Percentiles rank a stretch among this genome's conserved stretches.
These are phyloP conservation scores for Formicarius rufipectus DNA, from an alignment of 2,113 vertebrate genomes.

Conservation along the genomic window DNA sequence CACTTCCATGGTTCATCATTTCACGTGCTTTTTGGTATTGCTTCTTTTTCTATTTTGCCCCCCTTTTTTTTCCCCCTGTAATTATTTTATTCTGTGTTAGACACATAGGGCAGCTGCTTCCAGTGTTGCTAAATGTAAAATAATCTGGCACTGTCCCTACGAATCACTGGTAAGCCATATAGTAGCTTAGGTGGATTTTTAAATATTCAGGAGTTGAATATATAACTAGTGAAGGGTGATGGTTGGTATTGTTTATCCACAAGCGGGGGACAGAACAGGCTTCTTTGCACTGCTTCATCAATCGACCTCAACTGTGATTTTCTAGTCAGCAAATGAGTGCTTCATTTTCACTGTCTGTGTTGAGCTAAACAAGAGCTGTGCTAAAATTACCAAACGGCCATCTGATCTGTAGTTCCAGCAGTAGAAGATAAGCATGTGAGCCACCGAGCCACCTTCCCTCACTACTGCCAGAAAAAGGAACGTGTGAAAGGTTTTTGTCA, in stretches of 20 bases:
- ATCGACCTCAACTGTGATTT: conserved; percentile 80
- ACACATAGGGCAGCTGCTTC: conserved; percentile 35
- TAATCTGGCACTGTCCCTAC: conserved; percentile 40
- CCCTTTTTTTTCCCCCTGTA: neutral
- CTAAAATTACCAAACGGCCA: conserved; percentile 65
- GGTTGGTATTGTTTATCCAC: conserved; percentile 62
- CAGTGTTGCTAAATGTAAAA: conserved; percentile 63
- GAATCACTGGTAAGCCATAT: conserved; percentile 57
- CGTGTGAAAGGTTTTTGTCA: conserved; percentile 43
- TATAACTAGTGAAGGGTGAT: conserved; percentile 74
- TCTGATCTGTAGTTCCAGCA: conserved; percentile 68
- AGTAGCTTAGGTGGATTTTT: conserved; percentile 70
- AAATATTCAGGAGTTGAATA: conserved; percentile 71
- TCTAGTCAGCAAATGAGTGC: conserved; percentile 78
- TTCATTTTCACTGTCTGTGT: conserved; percentile 69
- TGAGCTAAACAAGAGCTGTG: conserved; percentile 58
- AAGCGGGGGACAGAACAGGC: conserved; percentile 79
- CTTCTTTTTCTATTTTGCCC: conserved; percentile 17
- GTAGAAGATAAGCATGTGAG: conserved; percentile 48
- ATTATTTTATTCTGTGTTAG: conserved; percentile 53
- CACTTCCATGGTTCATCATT: conserved; percentile 38
- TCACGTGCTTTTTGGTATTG: conserved; percentile 1
- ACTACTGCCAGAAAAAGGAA: conserved; percentile 7
- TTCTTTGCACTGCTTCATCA: conserved; percentile 80
- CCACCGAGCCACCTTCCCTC: conserved; percentile 27